Evolutionary conservation across 1,140 invertebrate genomes (phyloP).

Genomic region (Lepidurus arcticus): DNA sequence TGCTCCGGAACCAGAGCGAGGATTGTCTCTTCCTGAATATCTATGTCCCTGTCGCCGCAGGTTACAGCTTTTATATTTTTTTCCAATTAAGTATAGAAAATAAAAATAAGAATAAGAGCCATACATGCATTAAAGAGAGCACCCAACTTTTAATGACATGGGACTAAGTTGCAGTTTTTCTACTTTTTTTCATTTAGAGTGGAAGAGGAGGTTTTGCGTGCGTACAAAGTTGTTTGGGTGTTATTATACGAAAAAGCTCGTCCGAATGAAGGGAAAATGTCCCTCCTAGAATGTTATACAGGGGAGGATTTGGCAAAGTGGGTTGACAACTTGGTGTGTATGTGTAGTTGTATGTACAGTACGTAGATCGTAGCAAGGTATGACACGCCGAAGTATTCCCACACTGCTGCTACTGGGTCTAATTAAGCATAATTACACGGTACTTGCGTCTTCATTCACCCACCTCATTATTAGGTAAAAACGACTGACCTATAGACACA

Average conservation of each 20-base stretch:
- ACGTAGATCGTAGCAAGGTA: too few relatives aligned
- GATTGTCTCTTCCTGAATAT: conserved; percentile 96
- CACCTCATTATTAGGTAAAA: too few relatives aligned
- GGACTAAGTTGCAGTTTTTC: not conserved
- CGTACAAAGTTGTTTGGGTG: not conserved
- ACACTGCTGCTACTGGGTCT: too few relatives aligned
- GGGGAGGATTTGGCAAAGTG: not conserved
- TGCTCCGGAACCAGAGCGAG: conserved; percentile 84
- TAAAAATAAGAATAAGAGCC: not conserved
- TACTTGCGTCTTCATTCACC: too few relatives aligned
- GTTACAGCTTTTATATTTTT: conserved; percentile 50
- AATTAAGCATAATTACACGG: too few relatives aligned
- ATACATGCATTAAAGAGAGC: not conserved
- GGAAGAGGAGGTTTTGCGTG: not conserved
- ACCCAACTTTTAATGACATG: not conserved
- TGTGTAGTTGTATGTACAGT: too few relatives aligned
- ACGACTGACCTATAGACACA: not conserved
- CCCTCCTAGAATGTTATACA: not conserved
- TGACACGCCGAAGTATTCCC: too few relatives aligned
- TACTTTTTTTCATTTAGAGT: too few relatives aligned
- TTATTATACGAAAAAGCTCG: too few relatives aligned
- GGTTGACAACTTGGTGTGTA: not conserved
- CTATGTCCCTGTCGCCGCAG: conserved; percentile 83
- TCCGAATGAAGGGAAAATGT: not conserved
- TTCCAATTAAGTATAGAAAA: too few relatives aligned